Conservation (phyloP, 2,797 vertebrate species). For the Limosa lapponica region DNA sequence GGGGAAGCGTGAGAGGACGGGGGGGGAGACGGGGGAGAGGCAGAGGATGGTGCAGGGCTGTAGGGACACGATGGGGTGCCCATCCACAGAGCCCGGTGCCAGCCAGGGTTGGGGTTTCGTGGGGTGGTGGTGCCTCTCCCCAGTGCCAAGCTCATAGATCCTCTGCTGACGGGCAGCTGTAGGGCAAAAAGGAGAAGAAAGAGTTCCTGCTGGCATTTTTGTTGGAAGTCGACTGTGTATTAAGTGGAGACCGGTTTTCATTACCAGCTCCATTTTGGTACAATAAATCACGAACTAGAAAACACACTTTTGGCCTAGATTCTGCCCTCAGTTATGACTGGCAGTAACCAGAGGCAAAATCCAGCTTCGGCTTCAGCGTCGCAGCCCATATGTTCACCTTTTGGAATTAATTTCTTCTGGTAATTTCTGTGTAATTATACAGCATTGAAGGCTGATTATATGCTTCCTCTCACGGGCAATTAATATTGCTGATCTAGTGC, state of each 20-base stretch:
- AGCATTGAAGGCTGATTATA: constrained; percentile 19
- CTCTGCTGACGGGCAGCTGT: neutral
- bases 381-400: constrained; percentile 47
- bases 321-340: constrained; percentile 22
- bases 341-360: constrained; percentile 36
- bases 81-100: neutral
- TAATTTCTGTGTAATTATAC: constrained; percentile 56
- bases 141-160: neutral
- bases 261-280: constrained; percentile 29
- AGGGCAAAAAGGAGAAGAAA: neutral
- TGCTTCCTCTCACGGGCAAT: constrained; percentile 45
- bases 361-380: neutral
- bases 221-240: constrained; percentile 16
- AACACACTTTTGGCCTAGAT: constrained; percentile 36
- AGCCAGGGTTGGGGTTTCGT: neutral
- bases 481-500: neutral
- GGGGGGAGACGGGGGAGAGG: neutral
- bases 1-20: neutral
- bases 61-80: fast-evolving
- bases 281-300: constrained; percentile 38
- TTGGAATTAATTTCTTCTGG: constrained; percentile 56
- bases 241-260: constrained; percentile 48
- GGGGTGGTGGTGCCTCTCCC: neutral
- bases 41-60: neutral
- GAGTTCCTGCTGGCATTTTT: constrained; percentile 44